Base-by-base conservation (phyloP, 2,797 vertebrate genomes). In the Phoxinus dragarum region DNA sequence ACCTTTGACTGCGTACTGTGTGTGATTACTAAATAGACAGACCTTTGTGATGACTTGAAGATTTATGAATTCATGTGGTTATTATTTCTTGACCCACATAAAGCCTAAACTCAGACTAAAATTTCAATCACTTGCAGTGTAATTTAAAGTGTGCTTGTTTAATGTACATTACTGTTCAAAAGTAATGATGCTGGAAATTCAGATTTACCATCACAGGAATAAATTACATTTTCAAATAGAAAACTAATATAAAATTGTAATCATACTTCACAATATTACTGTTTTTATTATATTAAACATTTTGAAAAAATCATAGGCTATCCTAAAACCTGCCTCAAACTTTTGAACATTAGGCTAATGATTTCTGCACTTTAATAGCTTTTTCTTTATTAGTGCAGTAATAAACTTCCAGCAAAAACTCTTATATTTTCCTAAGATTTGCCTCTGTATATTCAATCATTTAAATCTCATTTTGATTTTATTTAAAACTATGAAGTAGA, bases 1-100 rank as follows among this genome's bases (percentile, higher is more conserved):
- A 94, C 90, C 92, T 94, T 94, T 92, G 90, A 86, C 86, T 91
- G 67, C 23, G 68, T 42, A 83, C 84, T 91, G 59, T 23, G 72
- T 47, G 68, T 69, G 40, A 34, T 87, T 86, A 69, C 68, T 74
- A 84, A 59, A 42, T 56, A 19, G 78, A 56, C 8, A 47, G 87
- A 83, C 88, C 91, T 94, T 93, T 93, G 91, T 91, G 80, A 88
- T 75, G 34, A 49, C 72, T 27, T 54, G 23, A 23, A 7, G 14
- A 27, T 49, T 61, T 64, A 31, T 47, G 49, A 44, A 69, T 42
- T 10, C 4, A 19, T 34, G 44, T 36, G 16, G 16, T 23, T 64
- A 40, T 42, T 17, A 44, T 36, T 36, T 27, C 27, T 40, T 23
- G 3, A 19, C 34, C 23, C 14, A 61, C 34, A 69, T 5, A n/a